phyloP scores from a whole-genome alignment of 2,888 invertebrate genomes.

The Caenorhabditis plicata region DNA sequence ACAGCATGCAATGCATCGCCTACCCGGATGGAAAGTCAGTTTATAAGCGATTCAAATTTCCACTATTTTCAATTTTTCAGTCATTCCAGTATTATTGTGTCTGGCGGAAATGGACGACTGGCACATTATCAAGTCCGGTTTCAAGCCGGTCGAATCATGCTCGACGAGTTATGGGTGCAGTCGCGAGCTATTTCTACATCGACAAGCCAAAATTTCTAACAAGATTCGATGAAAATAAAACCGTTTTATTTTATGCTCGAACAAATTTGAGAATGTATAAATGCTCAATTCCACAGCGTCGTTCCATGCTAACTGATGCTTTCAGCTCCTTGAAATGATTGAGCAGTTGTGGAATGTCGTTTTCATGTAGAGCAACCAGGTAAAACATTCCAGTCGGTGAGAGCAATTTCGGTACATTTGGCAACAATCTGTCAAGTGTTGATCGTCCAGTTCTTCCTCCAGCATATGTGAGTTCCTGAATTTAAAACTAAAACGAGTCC shows the following conservation, averaged over 20 bases:
- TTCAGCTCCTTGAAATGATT: conserved; percentile 40
- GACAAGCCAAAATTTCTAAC: too few relatives aligned
- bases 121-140: conserved; percentile 19
- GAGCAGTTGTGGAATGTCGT: conserved; percentile 73
- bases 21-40: conserved; percentile 34
- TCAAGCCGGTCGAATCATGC: conserved; percentile 10
- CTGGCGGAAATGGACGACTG: conserved; percentile 29
- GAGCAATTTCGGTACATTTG: conserved; percentile 51
- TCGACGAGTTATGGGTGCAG: conserved; percentile 8
- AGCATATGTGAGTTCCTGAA: conserved; percentile 68
- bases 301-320: conserved; percentile 70
- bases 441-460: conserved; percentile 71
- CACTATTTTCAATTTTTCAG: background rate
- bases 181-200: too few relatives aligned
- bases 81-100: conserved; percentile 28
- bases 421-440: conserved; percentile 76
- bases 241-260: background rate
- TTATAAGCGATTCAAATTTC: background rate
- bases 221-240: background rate
- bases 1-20: conserved; percentile 22
- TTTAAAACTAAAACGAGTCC: background rate
- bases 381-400: conserved; percentile 78
- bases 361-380: conserved; percentile 83
- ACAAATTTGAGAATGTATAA: conserved; percentile 79
- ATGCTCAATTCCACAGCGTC: conserved; percentile 83